Evolutionary conservation across 1,140 invertebrate genomes (phyloP).

Genomic region (Heliconius eleuchia): DNA sequence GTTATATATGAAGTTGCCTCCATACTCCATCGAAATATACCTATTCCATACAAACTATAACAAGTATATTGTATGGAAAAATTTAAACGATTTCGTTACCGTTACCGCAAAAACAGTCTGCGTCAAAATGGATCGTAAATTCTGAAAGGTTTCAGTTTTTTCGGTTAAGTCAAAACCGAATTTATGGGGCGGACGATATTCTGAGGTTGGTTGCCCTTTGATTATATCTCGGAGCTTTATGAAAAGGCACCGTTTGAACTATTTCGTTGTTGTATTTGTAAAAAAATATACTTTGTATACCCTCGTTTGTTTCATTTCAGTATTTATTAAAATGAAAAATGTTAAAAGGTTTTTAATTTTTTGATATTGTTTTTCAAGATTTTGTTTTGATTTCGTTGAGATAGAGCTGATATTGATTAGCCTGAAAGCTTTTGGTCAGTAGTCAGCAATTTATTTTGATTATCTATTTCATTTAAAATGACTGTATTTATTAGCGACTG

Average conservation of each 20-base stretch:
- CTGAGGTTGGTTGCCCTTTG: slow-evolving; percentile 30
- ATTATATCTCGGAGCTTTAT: slow-evolving; percentile 36
- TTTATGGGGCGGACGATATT: slow-evolving; percentile 45
- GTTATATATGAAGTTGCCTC: not conserved
- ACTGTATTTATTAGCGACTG: too few species aligned
- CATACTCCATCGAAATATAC: not conserved
- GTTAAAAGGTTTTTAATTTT: not conserved
- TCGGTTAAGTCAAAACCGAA: slow-evolving; percentile 45
- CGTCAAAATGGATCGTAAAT: slow-evolving; percentile 42
- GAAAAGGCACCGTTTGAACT: slow-evolving; percentile 2
- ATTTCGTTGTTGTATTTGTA: not conserved
- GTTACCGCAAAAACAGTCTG: slow-evolving; percentile 40
- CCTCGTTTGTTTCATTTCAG: not conserved
- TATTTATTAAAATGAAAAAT: slow-evolving; percentile 4
- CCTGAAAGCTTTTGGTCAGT: too few species aligned
- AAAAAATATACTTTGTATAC: not conserved
- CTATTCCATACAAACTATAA: not conserved
- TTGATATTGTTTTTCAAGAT: not conserved
- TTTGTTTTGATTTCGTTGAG: not conserved
- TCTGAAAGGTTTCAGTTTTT: slow-evolving; percentile 40
- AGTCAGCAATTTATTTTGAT: too few species aligned
- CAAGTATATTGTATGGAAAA: slow-evolving; percentile 18
- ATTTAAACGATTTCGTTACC: slow-evolving; percentile 33
- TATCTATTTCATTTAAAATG: too few species aligned
- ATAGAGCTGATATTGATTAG: not conserved